Evolutionary conservation across 2,797 vertebrate genomes (phyloP), one percentile per base, ranked within the genome.

Genomic region (Spinus pinus): DNA sequence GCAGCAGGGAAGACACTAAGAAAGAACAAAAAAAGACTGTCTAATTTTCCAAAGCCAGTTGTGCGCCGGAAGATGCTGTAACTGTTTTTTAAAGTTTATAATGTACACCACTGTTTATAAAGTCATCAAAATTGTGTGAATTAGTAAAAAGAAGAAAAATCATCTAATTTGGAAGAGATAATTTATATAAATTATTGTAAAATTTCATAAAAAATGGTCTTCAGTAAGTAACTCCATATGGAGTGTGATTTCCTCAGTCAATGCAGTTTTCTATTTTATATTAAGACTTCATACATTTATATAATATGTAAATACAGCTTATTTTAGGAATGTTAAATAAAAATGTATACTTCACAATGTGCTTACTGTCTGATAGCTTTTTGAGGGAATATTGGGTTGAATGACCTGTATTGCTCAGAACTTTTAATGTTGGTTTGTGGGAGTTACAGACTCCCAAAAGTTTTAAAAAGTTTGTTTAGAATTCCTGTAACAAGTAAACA

Each of bases 271-370:
- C 98, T 98, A 98, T 98, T 98, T 98, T 98, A 97, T 98, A 98
- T 95, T 97, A 97, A 97, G 94, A 97, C 97, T 98, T 98, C 97
- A 95, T 98, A 98, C 91, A 81, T 99, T 99, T 99, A 98, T 99
- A 98, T 98, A 97, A 98, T 97, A 97, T 98, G 97, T 98, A 98
- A 98, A 98, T 99, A 99, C 98, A 97, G 98, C 95, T 98, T 98
- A 97, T 98, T 98, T 98, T 98, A 99, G 98, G 97, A 98, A 98
- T 98, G 98, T 98, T 98, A 98, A 98, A 99, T 99, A 99, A 99
- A 99, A 98, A 98, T 98, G 97, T 98, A 98, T 98, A 98, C 98
- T 98, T 98, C 96, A 96, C 96, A 96, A 90, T 97, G 95, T 96
- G 87, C 91, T 96, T 96, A 95, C 90, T 97, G 97, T 98, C 97